Evolutionary conservation across 2,797 vertebrate species (phyloP), one percentile per base, ranked within the genome.

Genomic region (Sebastiscus tertius): DNA sequence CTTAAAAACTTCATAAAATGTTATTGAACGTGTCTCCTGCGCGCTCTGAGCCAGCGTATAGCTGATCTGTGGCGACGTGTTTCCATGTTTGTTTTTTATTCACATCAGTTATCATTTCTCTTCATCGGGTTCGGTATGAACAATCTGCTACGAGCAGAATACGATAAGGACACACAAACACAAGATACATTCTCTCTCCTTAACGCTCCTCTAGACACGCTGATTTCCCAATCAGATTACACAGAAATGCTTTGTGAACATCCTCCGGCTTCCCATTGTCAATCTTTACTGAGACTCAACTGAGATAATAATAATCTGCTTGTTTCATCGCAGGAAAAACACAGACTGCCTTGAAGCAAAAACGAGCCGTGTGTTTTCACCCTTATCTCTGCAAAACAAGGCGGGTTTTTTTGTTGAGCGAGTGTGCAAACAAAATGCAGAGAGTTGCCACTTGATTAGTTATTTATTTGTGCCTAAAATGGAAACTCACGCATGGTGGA

Each of bases 221-320:
- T 42, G 89, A 90, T 90, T 89, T 76, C 29, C 58, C 56, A 27
- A 86, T 81, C 64, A 83, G 90, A 93, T 92, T 82, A 77, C 13
- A 36, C 6, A 49, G 73, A 83, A 79, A 82, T 65, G 52, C 74
- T 82, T 81, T 76, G 69, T 61, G 85, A 71, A 72, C 81, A 52
- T 81, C 87, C 79, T 70, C 54, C 54, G 3, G 79, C 75, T 83
- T 85, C 78, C 71, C 1, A 24, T 63, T 85, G 82, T 81, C 77
- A 84, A 74, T 86, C 60, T 77, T 39, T 13, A 22, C 66, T 56
- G 42, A 60, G 55, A 73, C 67, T 66, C 56, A 49, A 26, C 4
- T 13, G 22, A 69, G 64, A 88, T 75, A 73, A 85, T 64, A 74
- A 81, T 60, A 83, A 90, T 85, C 84, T 42, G 73, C 64, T 34